Conservation (phyloP, 2,888 invertebrate genomes). For the Thumatha senex region DNA sequence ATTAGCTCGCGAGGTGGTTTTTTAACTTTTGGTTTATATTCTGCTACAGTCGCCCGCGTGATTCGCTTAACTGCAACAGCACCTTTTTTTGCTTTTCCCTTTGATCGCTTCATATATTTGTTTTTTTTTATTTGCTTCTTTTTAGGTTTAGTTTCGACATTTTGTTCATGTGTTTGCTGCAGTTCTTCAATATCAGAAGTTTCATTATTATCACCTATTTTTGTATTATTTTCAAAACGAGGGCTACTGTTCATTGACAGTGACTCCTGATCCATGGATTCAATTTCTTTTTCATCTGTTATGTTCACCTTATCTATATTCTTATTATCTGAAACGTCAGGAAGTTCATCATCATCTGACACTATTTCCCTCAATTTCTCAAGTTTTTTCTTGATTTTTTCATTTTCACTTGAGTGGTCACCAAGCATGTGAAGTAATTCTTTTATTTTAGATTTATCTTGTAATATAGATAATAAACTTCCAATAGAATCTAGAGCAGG, state of each 20-base stretch:
- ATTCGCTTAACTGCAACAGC: slow-evolving; percentile 33
- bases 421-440: slow-evolving; percentile 70
- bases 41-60: slow-evolving; percentile 41
- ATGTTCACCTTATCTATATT: background rate
- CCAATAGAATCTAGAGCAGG: slow-evolving; percentile 54
- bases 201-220: slow-evolving; percentile 13
- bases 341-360: slow-evolving; percentile 67
- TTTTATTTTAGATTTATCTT: slow-evolving; percentile 77
- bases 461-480: slow-evolving; percentile 63
- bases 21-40: slow-evolving; percentile 39
- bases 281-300: background rate
- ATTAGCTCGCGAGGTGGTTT: slow-evolving; percentile 80
- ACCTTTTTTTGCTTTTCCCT: slow-evolving; percentile 25
- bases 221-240: slow-evolving; percentile 5
- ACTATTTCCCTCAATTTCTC: slow-evolving; percentile 82
- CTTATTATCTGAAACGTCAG: slow-evolving; percentile 1
- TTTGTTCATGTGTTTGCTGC: slow-evolving; percentile 8
- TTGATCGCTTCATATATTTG: slow-evolving; percentile 29
- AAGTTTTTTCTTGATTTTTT: slow-evolving; percentile 83
- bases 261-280: slow-evolving; percentile 4
- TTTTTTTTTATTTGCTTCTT: slow-evolving; percentile 21
- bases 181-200: slow-evolving; percentile 8
- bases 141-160: slow-evolving; percentile 18
- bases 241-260: background rate
- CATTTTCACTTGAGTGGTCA: slow-evolving; percentile 65